These are phyloP conservation scores for Megaustenia siamemsis DNA, from an alignment of 2,888 invertebrate genomes.

Conservation along the genomic window DNA sequence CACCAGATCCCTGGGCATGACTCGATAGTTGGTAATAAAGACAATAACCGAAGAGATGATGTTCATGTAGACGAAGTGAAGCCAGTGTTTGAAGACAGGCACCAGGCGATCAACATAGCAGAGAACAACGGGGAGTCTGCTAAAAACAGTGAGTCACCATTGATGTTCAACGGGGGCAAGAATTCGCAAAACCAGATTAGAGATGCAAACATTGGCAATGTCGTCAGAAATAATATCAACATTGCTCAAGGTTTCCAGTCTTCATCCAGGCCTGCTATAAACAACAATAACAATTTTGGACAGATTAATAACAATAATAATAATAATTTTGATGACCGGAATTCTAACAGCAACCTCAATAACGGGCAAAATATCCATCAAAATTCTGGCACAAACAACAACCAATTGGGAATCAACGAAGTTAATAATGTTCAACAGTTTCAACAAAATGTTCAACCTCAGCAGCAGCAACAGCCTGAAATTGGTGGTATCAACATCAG, in stretches of 20 bases:
- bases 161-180: neutral
- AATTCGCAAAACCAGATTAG: neutral
- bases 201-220: neutral
- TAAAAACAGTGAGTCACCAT: neutral
- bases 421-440: neutral
- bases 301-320: neutral
- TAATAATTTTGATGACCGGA: neutral
- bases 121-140: neutral
- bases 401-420: neutral
- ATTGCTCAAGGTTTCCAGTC: neutral
- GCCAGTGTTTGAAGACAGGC: neutral
- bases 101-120: neutral
- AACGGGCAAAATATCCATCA: neutral
- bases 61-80: neutral
- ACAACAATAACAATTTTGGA: neutral
- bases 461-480: conserved; percentile 35
- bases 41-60: neutral
- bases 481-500: conserved; percentile 59
- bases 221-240: neutral
- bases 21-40: neutral
- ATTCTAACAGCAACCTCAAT: no score
- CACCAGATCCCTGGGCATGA: neutral
- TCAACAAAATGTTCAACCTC: neutral
- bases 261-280: neutral
- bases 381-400: neutral